Conservation (phyloP, 2,113 vertebrate genomes). For the Gulo gulo region DNA sequence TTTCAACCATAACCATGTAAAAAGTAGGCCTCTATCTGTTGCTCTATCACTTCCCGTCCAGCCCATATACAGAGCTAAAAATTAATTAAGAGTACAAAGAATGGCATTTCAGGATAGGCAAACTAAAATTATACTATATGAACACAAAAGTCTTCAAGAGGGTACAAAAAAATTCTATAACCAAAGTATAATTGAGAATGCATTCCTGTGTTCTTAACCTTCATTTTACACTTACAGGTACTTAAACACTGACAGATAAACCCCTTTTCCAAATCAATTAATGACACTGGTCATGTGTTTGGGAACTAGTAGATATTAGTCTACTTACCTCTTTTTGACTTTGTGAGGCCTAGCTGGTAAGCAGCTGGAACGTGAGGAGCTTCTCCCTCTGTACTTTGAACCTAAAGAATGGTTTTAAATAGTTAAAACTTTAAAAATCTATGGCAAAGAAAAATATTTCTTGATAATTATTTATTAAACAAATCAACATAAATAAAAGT, state of each 20-base stretch:
- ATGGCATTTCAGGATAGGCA: conserved; percentile 10
- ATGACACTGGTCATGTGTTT: background rate
- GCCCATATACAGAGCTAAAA: background rate
- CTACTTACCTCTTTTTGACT: conserved; percentile 85
- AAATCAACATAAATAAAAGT: background rate
- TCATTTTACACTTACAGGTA: background rate
- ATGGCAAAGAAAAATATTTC: background rate
- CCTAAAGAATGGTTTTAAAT: conserved; percentile 80
- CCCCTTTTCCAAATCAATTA: background rate
- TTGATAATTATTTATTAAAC: background rate
- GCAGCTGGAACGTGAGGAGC: conserved; percentile 79
- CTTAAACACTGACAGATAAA: background rate
- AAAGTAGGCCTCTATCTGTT: background rate
- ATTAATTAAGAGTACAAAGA: background rate
- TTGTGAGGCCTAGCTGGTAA: conserved; percentile 81
- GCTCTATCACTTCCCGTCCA: background rate
- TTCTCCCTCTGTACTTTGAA: conserved; percentile 95
- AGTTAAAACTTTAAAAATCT: conserved; percentile 56
- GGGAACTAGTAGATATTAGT: background rate
- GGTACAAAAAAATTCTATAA: background rate
- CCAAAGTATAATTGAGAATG: background rate
- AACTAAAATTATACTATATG: background rate
- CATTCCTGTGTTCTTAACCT: background rate
- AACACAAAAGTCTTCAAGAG: background rate
- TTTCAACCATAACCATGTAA: conserved; percentile 25